A percentile compares a stretch with the other conserved stretches of the same genome.
Evolutionary conservation across 2,113 vertebrate species (phyloP).

Genomic region (Sakesphorus luctuosus): DNA sequence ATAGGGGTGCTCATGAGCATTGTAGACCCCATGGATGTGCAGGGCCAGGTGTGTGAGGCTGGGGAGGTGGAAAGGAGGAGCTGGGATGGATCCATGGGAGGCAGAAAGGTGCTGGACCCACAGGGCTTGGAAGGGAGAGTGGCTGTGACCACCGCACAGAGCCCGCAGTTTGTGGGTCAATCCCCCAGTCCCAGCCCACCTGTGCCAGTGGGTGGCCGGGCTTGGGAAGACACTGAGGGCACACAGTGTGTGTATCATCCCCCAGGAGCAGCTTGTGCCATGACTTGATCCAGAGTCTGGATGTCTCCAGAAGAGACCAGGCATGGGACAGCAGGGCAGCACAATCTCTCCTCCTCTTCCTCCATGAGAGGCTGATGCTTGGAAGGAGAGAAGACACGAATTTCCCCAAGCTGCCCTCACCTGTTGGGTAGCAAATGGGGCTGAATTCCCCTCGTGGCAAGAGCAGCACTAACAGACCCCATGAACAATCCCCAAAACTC

Average conservation of each 20-base stretch:
- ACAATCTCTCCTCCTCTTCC: background rate
- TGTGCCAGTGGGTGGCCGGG: background rate
- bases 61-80: background rate
- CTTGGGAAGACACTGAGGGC: background rate
- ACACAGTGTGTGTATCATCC: background rate
- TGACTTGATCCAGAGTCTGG: background rate
- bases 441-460: accelerated
- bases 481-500: background rate
- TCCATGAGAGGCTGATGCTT: accelerated
- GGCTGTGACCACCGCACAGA: background rate
- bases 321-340: background rate
- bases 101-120: background rate
- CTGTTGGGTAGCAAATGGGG: accelerated
- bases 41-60: background rate
- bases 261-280: background rate
- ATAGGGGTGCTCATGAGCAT: background rate
- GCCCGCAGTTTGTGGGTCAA: background rate
- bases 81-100: background rate
- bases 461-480: background rate
- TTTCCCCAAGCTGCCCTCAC: background rate
- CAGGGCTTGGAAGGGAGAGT: background rate
- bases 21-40: background rate
- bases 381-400: too few relatives aligned
- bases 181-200: background rate
- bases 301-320: background rate